phyloP scores from a whole-genome alignment of 2,113 vertebrate genomes.

The Petaurus breviceps region DNA sequence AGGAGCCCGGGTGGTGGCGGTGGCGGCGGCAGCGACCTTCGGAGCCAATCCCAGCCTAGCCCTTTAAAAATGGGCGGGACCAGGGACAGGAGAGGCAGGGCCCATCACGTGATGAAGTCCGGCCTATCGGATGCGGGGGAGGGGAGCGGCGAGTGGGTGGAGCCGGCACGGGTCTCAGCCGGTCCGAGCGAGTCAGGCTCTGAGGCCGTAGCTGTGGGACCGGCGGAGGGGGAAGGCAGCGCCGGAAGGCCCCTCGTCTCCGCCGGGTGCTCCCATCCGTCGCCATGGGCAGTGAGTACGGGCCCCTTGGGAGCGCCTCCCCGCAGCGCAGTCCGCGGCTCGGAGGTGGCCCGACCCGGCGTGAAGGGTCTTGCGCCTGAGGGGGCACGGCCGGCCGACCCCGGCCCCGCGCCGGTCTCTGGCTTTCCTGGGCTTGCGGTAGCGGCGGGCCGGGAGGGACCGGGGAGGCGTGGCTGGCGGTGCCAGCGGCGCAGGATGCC shows the following conservation, averaged over 20 bases:
- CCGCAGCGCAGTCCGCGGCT: neutral
- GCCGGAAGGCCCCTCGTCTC: constrained; percentile 1
- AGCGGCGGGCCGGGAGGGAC: neutral
- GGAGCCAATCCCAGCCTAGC: neutral
- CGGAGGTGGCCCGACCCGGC: neutral
- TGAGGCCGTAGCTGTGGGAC: constrained; percentile 13
- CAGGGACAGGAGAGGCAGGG: neutral
- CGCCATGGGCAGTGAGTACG: constrained; percentile 86
- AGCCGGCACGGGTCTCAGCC: constrained; percentile 14
- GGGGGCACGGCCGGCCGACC: neutral
- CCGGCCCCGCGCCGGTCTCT: neutral
- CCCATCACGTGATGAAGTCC: constrained; percentile 9
- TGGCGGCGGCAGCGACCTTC: rapidly evolving
- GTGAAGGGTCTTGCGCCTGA: neutral
- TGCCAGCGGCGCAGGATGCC: neutral
- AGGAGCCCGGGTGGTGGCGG: no score
- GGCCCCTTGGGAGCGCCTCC: neutral
- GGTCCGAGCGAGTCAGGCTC: neutral
- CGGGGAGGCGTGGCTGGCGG: neutral
- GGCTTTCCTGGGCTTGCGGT: neutral
- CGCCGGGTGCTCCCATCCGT: constrained; percentile 36
- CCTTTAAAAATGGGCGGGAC: constrained; percentile 23
- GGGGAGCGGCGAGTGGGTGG: constrained; percentile 44
- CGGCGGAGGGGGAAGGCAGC: neutral
- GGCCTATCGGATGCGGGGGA: neutral